Conservation (phyloP, 37 sponge, comb jelly and placozoan genomes). For the Cliona cf. orientalis region DNA sequence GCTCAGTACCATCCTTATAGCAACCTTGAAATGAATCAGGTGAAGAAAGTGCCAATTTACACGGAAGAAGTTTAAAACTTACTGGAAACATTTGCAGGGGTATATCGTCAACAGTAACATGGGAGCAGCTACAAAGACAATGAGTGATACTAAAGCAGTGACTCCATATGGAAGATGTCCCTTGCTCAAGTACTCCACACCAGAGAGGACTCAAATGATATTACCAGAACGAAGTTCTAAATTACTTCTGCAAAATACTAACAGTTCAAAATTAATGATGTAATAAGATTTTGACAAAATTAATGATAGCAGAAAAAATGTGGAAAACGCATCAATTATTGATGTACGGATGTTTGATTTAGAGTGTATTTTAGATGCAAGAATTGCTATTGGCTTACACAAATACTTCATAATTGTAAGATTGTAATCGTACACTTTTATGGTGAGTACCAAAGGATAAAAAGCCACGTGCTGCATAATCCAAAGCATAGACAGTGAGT, state of each 20-base stretch:
- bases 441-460: slow-evolving; percentile 15
- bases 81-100: slow-evolving; percentile 9
- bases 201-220: too few relatives aligned
- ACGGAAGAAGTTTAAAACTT: neutral
- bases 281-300: slow-evolving; percentile 47
- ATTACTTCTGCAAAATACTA: neutral
- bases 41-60: neutral
- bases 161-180: slow-evolving; percentile 31
- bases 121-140: slow-evolving; percentile 18
- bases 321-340: slow-evolving; percentile 51
- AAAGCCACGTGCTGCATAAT: slow-evolving; percentile 12
- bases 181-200: slow-evolving; percentile 13
- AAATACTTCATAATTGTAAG: neutral
- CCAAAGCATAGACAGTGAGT: neutral
- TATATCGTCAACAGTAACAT: slow-evolving; percentile 47
- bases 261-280: slow-evolving; percentile 1
- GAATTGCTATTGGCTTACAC: slow-evolving; percentile 8
- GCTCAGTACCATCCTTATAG: slow-evolving; percentile 57
- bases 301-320: slow-evolving; percentile 68
- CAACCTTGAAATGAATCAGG: slow-evolving; percentile 55
- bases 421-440: neutral
- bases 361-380: slow-evolving; percentile 7
- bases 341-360: slow-evolving; percentile 34
- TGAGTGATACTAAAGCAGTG: slow-evolving; percentile 4
- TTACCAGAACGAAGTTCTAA: too few relatives aligned